phyloP scores from a whole-genome alignment of 2,797 vertebrate genomes.

The Thaleichthys pacificus region DNA sequence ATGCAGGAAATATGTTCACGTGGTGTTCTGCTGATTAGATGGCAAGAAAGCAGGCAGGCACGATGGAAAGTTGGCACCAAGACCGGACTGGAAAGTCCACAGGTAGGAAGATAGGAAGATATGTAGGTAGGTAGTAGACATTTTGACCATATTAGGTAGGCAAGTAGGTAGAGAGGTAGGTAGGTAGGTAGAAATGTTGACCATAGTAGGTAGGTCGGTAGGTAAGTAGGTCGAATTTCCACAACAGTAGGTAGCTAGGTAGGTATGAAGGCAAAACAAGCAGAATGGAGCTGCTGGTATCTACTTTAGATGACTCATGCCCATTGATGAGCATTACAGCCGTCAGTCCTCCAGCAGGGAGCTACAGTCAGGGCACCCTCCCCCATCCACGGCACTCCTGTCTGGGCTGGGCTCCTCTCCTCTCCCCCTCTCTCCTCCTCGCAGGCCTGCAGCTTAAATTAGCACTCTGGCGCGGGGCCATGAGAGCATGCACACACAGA shows the following conservation, averaged over 20 bases:
- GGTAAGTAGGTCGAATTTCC: too few relatives aligned
- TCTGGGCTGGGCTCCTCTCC: slow-evolving; percentile 64
- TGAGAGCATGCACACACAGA: slow-evolving; percentile 49
- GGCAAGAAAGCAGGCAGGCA: not conserved
- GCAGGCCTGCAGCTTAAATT: slow-evolving; percentile 74
- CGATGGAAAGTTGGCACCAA: not conserved
- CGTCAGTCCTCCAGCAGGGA: slow-evolving; percentile 69
- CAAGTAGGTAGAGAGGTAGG: not conserved
- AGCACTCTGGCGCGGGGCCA: slow-evolving; percentile 70
- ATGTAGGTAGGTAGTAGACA: not conserved
- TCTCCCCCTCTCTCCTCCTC: slow-evolving; percentile 25
- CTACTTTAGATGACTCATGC: slow-evolving; percentile 73
- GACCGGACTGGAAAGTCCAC: not conserved
- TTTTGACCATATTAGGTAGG: too few relatives aligned
- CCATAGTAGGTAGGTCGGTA: too few relatives aligned
- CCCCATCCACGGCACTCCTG: slow-evolving; percentile 49
- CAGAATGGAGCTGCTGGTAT: slow-evolving; percentile 61
- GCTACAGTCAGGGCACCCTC: slow-evolving; percentile 36
- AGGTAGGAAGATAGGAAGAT: not conserved
- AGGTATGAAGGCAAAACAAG: slow-evolving; percentile 43
- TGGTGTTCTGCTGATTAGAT: not conserved
- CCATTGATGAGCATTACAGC: slow-evolving; percentile 76
- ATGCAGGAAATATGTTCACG: not conserved
- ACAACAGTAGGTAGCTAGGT: slow-evolving; percentile 8
- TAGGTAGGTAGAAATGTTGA: not conserved